These are phyloP conservation scores for Periparus ater DNA, from an alignment of 2,797 vertebrate species.

Conservation along the genomic window DNA sequence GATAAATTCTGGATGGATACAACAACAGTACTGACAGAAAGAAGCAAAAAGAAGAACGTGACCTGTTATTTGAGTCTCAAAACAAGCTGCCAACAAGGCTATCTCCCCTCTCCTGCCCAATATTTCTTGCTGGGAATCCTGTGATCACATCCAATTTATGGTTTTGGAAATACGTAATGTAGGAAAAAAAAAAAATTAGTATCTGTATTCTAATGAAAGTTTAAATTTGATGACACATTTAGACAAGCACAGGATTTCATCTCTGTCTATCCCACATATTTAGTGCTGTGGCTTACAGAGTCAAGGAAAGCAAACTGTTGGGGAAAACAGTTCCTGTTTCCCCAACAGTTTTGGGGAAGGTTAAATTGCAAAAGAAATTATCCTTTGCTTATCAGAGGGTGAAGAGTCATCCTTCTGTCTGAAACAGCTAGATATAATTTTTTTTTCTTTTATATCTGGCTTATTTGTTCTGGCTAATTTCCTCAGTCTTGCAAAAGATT, in stretches of 20 bases:
- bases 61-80: background rate
- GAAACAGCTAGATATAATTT: background rate
- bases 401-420: background rate
- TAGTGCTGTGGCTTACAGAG: background rate
- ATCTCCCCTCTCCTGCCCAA: background rate
- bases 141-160: background rate
- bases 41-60: background rate
- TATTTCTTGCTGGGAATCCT: rapidly evolving
- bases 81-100: background rate
- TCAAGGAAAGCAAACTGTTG: background rate
- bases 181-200: background rate
- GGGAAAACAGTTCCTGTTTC: background rate
- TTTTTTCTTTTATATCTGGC: background rate
- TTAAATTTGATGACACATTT: background rate
- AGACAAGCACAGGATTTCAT: background rate
- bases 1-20: background rate
- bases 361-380: background rate
- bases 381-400: background rate
- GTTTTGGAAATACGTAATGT: background rate
- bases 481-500: background rate
- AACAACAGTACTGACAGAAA: background rate
- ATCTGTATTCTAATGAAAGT: background rate
- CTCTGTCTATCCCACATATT: background rate
- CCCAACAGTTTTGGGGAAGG: background rate
- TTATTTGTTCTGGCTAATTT: background rate